phyloP scores from a whole-genome alignment of 2,888 invertebrate genomes.

The Scaptomyza reducta region DNA sequence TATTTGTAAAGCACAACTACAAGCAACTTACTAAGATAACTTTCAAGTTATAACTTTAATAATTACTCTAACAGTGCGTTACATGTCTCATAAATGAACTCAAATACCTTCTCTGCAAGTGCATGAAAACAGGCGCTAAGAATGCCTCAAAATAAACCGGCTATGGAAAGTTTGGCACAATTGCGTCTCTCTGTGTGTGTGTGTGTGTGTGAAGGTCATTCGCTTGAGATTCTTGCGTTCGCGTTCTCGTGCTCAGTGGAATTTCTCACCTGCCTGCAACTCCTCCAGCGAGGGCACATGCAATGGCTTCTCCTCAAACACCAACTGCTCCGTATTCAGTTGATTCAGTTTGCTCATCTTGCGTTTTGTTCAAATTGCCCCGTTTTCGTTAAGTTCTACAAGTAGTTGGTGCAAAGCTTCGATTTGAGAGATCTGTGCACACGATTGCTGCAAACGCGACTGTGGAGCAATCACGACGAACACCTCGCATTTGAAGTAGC shows the following conservation, averaged over 20 bases:
- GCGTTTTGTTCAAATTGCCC: slow-evolving; percentile 10
- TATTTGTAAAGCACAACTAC: neutral
- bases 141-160: slow-evolving; percentile 48
- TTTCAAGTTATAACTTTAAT: neutral
- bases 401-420: neutral
- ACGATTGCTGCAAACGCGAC: slow-evolving; percentile 62
- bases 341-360: slow-evolving; percentile 64
- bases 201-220: slow-evolving; percentile 70
- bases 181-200: slow-evolving; percentile 3
- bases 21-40: neutral
- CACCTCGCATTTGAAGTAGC: slow-evolving; percentile 34
- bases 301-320: slow-evolving; percentile 86
- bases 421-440: slow-evolving; percentile 44
- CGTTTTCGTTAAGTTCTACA: slow-evolving; percentile 2
- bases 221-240: slow-evolving; percentile 5
- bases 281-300: slow-evolving; percentile 87
- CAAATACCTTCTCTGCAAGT: neutral
- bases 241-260: neutral
- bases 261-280: slow-evolving; percentile 85
- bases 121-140: slow-evolving; percentile 6
- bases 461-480: slow-evolving; percentile 32
- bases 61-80: neutral
- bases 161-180: slow-evolving; percentile 67
- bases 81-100: neutral
- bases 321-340: slow-evolving; percentile 80